Evolutionary conservation across 2,888 invertebrate species (phyloP).

Genomic region (Petrolisthes cinctipes): DNA sequence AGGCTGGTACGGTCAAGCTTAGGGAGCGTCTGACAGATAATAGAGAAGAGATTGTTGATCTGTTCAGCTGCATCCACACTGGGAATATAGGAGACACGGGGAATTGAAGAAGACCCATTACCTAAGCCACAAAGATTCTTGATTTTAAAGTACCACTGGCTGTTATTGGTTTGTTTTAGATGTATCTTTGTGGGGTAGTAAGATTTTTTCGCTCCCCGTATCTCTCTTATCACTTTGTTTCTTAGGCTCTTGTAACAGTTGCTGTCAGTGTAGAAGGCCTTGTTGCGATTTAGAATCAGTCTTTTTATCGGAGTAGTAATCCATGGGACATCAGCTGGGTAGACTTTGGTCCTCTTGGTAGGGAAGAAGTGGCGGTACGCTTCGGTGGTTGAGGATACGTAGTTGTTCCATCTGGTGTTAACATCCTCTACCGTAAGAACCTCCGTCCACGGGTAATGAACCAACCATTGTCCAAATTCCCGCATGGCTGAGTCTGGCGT

Average conservation of each 20-base stretch:
- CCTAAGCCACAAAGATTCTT: background rate
- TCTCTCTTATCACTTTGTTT: background rate
- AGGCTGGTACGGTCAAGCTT: background rate
- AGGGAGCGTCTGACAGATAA: background rate
- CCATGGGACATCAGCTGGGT: background rate
- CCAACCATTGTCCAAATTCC: too few species aligned
- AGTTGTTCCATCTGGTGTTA: too few species aligned
- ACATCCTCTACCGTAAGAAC: too few species aligned
- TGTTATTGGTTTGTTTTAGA: background rate
- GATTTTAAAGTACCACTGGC: background rate
- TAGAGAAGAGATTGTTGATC: background rate
- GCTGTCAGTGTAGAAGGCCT: background rate
- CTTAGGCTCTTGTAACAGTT: too few species aligned
- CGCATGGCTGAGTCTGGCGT: too few species aligned
- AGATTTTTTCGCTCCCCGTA: background rate
- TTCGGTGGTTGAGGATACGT: too few species aligned
- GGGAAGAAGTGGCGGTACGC: too few species aligned
- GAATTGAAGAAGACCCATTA: background rate
- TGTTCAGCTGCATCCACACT: background rate
- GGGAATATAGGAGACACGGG: background rate
- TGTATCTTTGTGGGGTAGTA: background rate
- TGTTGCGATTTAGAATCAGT: background rate
- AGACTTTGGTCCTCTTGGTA: too few species aligned
- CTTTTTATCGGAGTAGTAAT: background rate
- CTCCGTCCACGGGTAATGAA: too few species aligned